Percentiles rank a stretch among this genome's conserved stretches.
Evolutionary conservation across 2,113 vertebrate species (phyloP).

Genomic region (Petroica traversi): DNA sequence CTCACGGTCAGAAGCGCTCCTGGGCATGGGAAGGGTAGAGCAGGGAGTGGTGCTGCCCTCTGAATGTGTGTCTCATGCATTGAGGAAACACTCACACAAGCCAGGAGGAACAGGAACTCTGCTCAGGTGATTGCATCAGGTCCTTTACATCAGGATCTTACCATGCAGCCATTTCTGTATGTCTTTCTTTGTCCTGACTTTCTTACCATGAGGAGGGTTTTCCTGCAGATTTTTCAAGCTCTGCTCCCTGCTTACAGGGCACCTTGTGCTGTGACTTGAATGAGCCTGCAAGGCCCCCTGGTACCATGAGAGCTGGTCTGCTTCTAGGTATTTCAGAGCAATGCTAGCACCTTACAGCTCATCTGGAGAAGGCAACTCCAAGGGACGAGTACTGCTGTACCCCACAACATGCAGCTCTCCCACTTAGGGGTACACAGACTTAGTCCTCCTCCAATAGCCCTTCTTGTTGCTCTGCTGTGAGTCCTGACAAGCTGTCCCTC

Average conservation of each 20-base stretch:
- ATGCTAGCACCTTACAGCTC: neutral
- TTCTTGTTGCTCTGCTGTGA: neutral
- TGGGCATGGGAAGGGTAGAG: constrained; percentile 48
- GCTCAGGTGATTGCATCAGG: constrained; percentile 12
- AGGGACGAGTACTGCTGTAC: neutral
- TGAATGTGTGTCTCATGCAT: constrained; percentile 15
- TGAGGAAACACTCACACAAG: constrained; percentile 44
- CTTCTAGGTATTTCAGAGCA: neutral
- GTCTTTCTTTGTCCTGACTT: neutral
- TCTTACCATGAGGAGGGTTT: neutral
- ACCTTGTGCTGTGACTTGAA: neutral
- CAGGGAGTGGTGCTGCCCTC: constrained; percentile 28
- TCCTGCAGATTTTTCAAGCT: neutral
- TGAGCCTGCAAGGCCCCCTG: neutral
- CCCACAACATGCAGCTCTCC: neutral
- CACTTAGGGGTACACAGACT: neutral
- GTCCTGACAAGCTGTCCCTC: neutral
- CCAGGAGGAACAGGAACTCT: constrained; percentile 40
- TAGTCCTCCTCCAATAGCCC: neutral
- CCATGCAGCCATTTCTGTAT: neutral
- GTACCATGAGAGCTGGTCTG: neutral
- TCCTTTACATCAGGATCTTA: neutral
- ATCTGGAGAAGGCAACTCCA: neutral
- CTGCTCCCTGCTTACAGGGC: neutral
- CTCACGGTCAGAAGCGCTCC: constrained; percentile 35